Percentiles rank a stretch among this genome's conserved stretches.
phyloP scores from a whole-genome alignment of 1,140 invertebrate species.

The Drosophila littoralis region DNA sequence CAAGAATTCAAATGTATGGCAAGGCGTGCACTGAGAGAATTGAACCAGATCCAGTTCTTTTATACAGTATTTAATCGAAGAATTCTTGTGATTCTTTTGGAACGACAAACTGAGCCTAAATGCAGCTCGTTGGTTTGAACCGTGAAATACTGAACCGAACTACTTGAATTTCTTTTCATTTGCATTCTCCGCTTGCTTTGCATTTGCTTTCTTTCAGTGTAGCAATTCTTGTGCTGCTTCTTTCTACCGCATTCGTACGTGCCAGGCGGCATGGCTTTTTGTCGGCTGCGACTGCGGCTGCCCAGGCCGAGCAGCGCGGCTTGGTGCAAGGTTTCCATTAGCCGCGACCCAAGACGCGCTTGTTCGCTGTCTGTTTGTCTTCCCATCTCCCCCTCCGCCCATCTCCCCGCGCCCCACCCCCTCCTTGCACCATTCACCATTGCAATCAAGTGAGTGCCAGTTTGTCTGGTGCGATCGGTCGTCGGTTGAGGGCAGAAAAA shows the following conservation, averaged over 20 bases:
- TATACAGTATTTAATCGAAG: no score
- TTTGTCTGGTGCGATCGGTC: conserved; percentile 74
- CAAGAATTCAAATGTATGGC: conserved; percentile 54
- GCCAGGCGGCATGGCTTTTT: conserved; percentile 30
- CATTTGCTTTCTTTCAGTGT: neutral
- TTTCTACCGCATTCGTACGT: conserved; percentile 33
- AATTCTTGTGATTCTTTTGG: no score
- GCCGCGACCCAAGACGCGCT: conserved; percentile 52
- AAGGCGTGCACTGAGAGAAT: conserved; percentile 3
- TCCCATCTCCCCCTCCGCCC: neutral
- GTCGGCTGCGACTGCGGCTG: neutral
- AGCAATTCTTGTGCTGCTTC: conserved; percentile 38
- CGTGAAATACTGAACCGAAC: neutral
- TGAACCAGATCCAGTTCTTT: no score
- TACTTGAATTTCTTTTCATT: neutral
- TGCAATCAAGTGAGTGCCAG: conserved; percentile 81
- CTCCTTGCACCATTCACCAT: conserved; percentile 45
- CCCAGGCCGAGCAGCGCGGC: conserved; percentile 10
- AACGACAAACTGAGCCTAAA: no score
- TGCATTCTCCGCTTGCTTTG: neutral
- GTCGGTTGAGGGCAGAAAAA: conserved; percentile 40
- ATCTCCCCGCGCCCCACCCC: neutral
- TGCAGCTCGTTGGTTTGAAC: no score
- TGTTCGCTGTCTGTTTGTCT: conserved; percentile 16
- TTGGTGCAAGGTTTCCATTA: conserved; percentile 72